These are phyloP conservation scores for Tribolium madens DNA, from an alignment of 1,140 invertebrate genomes.

Conservation along the genomic window DNA sequence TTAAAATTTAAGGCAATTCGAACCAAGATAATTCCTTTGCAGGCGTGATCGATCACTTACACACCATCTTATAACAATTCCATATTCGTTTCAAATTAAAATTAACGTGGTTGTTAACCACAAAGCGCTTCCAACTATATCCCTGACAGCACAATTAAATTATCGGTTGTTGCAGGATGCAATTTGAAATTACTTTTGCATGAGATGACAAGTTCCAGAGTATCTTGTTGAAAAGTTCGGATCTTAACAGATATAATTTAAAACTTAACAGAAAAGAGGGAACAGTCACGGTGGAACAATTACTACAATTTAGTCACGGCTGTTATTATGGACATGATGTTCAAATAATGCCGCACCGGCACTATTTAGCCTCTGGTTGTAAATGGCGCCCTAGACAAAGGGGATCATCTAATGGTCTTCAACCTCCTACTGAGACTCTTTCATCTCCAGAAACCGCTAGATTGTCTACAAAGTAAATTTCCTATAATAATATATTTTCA, in stretches of 20 bases:
- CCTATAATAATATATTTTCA: constrained; percentile 24
- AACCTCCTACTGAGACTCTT: constrained; percentile 45
- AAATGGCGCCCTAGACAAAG: constrained; percentile 48
- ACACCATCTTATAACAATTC: background rate
- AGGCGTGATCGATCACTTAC: constrained; percentile 1
- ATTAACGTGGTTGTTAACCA: background rate
- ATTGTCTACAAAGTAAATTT: constrained; percentile 38
- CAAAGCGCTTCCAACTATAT: background rate
- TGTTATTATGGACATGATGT: constrained; percentile 44
- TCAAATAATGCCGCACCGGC: constrained; percentile 40
- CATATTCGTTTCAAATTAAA: background rate
- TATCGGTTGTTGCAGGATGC: background rate
- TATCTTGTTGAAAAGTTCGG: background rate
- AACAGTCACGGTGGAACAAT: constrained; percentile 41
- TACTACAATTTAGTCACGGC: constrained; percentile 43
- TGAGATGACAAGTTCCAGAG: background rate
- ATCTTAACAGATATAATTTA: background rate
- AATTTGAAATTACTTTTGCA: background rate
- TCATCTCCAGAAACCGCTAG: constrained; percentile 43
- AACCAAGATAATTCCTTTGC: background rate
- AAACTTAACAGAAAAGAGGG: background rate
- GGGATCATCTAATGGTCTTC: constrained; percentile 50
- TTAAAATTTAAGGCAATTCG: background rate
- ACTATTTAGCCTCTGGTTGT: constrained; percentile 45
- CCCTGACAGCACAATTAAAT: background rate